Base-by-base conservation (phyloP, 2,888 invertebrate species). In the Pogonocherus hispidulus region DNA sequence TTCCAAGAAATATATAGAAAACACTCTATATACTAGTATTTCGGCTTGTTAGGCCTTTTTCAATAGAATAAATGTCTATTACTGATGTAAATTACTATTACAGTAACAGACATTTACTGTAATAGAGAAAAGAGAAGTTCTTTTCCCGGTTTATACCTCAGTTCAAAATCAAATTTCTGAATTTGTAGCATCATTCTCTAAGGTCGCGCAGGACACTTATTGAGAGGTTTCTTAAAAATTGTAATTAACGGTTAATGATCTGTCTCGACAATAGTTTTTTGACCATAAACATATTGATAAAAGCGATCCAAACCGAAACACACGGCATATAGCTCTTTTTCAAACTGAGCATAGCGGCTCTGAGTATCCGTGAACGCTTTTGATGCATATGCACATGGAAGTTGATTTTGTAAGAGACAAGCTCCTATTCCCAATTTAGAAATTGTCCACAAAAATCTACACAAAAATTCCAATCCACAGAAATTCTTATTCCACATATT, bases 381-480 rank as follows among this genome's bases (percentile, higher is more conserved):
- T 4, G 78, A 78, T 5, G 74, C 78, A 73, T 79, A 79, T 5
- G 76, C 75, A 57, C 76, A 69, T 4, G 78, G 75, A 20, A 54
- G 35, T 22, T 66, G 41, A 44, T 79, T 66, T 73, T 80, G 79
- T 9, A 79, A 46, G 1, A 79, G 66, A 20, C 66, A 70, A n/a
- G 78, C 76, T 14, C 78, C 81, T 20, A 78, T 20, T 6, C 79
- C 80, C 56, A 35, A 49, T 66, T 74, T 52, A 20, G 77, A 77
- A n/a, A n/a, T n/a, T n/a, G n/a, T n/a, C n/a, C n/a, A n/a, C n/a
- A n/a, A n/a, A n/a, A n/a, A n/a, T n/a, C n/a, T n/a, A n/a, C n/a
- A n/a, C n/a, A n/a, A n/a, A n/a, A n/a, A n/a, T n/a, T n/a, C 5
- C 74, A 67, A 74, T 80, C 79, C 5, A 76, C 77, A 19, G 76